These are phyloP conservation scores for Macroramphosus scolopax DNA, from an alignment of 2,797 vertebrate species.

Conservation along the genomic window DNA sequence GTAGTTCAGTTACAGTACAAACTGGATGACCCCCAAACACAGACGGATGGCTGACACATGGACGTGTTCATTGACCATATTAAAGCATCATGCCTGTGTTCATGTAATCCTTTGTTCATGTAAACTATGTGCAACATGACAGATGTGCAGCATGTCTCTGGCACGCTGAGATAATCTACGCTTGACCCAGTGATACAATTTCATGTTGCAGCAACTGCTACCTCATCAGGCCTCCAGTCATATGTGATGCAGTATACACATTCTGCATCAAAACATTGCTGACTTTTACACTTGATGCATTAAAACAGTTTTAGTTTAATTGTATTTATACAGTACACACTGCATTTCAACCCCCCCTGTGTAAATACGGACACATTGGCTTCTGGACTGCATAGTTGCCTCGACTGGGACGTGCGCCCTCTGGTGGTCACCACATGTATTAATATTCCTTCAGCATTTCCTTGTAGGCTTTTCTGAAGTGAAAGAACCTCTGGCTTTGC, in stretches of 20 bases:
- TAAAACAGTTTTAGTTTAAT: slow-evolving; percentile 3
- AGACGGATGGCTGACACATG: too few relatives aligned
- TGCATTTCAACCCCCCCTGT: not conserved
- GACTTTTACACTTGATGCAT: slow-evolving; percentile 3
- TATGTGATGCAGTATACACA: slow-evolving; percentile 10
- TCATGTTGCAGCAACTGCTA: slow-evolving; percentile 29
- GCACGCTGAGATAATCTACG: slow-evolving; percentile 54
- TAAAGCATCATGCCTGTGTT: slow-evolving; percentile 6
- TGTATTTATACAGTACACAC: not conserved
- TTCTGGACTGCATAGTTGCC: slow-evolving; percentile 23
- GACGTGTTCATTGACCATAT: slow-evolving; percentile 2
- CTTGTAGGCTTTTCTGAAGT: slow-evolving; percentile 25
- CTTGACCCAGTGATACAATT: slow-evolving; percentile 65
- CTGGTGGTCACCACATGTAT: slow-evolving; percentile 22
- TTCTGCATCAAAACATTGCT: slow-evolving; percentile 1
- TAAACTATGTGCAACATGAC: slow-evolving; percentile 24
- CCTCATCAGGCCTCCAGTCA: slow-evolving; percentile 5
- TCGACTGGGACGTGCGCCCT: slow-evolving; percentile 11
- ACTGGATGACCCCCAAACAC: too few relatives aligned
- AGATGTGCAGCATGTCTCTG: slow-evolving; percentile 50
- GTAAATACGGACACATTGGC: slow-evolving; percentile 23
- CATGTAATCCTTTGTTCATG: slow-evolving; percentile 36
- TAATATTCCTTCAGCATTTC: slow-evolving; percentile 21
- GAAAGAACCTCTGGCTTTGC: slow-evolving; percentile 27
- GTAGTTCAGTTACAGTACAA: too few relatives aligned